Conservation (phyloP, 2,888 invertebrate species). For the Troides helena region DNA sequence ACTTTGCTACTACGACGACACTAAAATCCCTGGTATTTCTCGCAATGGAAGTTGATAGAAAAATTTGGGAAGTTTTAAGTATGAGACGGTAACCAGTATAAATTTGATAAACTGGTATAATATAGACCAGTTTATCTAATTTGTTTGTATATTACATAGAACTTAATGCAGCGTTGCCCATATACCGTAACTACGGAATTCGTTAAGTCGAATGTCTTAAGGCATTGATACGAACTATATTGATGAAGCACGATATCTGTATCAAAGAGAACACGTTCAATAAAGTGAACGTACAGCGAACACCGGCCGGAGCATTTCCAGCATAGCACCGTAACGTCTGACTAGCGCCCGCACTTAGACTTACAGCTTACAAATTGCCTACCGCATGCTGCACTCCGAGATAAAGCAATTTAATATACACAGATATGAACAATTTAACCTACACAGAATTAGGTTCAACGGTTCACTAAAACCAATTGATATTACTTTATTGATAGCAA, state of each 20-base stretch:
- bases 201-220: conserved; percentile 23
- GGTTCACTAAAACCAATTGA: neutral
- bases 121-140: no score
- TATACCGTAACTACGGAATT: conserved; percentile 6
- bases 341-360: conserved; percentile 28
- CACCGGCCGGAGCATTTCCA: conserved; percentile 12
- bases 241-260: conserved; percentile 18
- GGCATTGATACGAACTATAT: conserved; percentile 19
- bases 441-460: neutral
- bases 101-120: no score
- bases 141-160: neutral
- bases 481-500: no score
- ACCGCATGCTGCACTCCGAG: conserved; percentile 24
- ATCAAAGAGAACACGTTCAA: conserved; percentile 24
- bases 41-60: no score
- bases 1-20: no score
- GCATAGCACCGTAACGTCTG: conserved; percentile 22
- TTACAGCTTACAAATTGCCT: conserved; percentile 31
- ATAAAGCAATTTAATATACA: conserved; percentile 27
- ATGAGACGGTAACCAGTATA: no score
- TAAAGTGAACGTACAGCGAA: conserved; percentile 15
- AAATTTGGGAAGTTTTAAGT: no score
- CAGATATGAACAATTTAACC: neutral
- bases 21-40: no score
- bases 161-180: neutral